Conservation (phyloP, 2,797 vertebrate genomes). For the Australoheros facetus region DNA sequence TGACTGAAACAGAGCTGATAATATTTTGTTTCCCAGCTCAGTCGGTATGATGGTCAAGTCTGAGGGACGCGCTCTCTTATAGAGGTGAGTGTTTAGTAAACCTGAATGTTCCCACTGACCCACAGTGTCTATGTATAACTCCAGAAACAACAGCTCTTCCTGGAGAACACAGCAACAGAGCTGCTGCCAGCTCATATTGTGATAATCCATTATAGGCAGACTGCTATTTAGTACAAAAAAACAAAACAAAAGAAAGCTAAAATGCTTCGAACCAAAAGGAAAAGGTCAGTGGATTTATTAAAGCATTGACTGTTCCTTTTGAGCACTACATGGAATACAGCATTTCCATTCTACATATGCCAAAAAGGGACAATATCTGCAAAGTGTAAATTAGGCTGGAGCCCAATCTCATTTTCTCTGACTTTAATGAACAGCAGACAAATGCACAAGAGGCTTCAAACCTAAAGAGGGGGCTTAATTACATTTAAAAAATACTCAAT, state of each 20-base stretch:
- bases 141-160: constrained; percentile 21
- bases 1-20: neutral
- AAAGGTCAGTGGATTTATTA: neutral
- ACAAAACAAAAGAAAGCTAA: neutral
- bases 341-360: neutral
- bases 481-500: neutral
- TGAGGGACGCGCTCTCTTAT: constrained; percentile 10
- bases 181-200: neutral
- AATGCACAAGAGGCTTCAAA: neutral
- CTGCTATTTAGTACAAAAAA: neutral
- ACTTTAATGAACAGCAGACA: neutral
- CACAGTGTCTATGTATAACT: neutral
- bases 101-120: constrained; percentile 15
- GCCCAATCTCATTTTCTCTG: neutral
- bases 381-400: neutral
- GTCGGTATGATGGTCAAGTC: neutral
- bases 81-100: constrained; percentile 57
- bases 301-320: neutral
- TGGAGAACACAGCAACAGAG: constrained; percentile 43
- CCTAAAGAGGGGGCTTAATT: neutral
- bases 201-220: neutral
- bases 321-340: neutral
- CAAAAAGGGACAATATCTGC: neutral
- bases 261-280: neutral
- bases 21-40: neutral